Percentiles rank a stretch among this genome's conserved stretches.
Evolutionary conservation across 1,140 invertebrate genomes (phyloP).

Genomic region (Penaeus indicus): DNA sequence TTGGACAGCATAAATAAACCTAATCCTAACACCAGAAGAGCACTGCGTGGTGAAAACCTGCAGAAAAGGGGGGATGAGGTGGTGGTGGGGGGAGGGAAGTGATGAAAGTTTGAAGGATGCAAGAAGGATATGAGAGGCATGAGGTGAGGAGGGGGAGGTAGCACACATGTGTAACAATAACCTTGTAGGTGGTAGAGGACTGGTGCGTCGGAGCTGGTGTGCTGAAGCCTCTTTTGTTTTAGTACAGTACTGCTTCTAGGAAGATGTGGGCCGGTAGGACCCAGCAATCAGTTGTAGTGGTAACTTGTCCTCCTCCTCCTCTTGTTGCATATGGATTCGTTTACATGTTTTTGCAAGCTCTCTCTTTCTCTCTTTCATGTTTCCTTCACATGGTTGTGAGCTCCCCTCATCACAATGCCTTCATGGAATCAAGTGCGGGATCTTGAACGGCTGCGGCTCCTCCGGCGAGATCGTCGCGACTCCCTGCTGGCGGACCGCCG

Average conservation of each 20-base stretch:
- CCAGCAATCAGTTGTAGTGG: no score
- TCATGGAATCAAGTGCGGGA: conserved; percentile 52
- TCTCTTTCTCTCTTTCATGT: conserved; percentile 8
- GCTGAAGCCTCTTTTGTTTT: conserved; percentile 11
- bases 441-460: conserved; percentile 45
- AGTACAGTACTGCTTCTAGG: conserved; percentile 12
- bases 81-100: conserved; percentile 22
- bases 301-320: no score
- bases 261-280: not conserved
- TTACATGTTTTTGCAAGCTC: no score
- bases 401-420: conserved; percentile 17
- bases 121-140: conserved; percentile 30
- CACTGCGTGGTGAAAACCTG: conserved; percentile 45
- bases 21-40: conserved; percentile 49
- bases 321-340: no score
- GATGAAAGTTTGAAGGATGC: conserved; percentile 17
- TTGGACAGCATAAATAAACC: not conserved
- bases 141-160: conserved; percentile 21
- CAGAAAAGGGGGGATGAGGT: conserved; percentile 40
- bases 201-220: not conserved
- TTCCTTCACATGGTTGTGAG: not conserved
- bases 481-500: conserved; percentile 52
- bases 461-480: conserved; percentile 40
- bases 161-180: conserved; percentile 26
- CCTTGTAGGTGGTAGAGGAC: conserved; percentile 18